Percentiles rank a stretch among this genome's conserved stretches.
These are phyloP conservation scores for Chloroceryle inda DNA, from an alignment of 2,797 vertebrate species.

Conservation along the genomic window DNA sequence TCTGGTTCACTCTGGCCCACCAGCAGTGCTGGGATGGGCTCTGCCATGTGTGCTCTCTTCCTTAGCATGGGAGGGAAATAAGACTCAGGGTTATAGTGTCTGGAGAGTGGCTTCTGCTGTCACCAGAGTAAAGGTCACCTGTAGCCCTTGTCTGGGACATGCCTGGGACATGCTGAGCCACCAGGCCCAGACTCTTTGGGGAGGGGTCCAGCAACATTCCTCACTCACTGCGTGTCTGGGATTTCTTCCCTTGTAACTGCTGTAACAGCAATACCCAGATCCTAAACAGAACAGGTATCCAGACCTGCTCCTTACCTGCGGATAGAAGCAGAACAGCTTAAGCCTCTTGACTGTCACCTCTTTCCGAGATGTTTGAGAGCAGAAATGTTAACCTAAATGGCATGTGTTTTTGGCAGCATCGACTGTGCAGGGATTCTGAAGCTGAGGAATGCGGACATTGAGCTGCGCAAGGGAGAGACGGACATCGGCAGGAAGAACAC, in stretches of 20 bases:
- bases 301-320: background rate
- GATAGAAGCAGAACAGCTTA: accelerated
- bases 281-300: background rate
- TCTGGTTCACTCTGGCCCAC: background rate
- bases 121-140: background rate
- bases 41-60: accelerated
- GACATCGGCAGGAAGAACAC: constrained; percentile 99
- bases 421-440: constrained; percentile 98
- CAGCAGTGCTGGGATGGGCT: accelerated
- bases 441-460: constrained; percentile 95
- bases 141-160: background rate
- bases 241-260: background rate
- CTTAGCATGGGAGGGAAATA: background rate
- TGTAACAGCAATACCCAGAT: background rate
- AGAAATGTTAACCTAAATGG: background rate
- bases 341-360: background rate
- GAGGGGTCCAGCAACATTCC: background rate
- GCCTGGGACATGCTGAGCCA: background rate
- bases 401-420: constrained; percentile 83
- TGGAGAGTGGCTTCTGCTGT: background rate
- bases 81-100: background rate
- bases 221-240: accelerated
- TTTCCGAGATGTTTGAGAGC: background rate
- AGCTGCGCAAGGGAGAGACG: constrained; percentile 97
- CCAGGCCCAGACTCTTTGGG: accelerated